Evolutionary conservation across 2,113 vertebrate genomes (phyloP), one percentile per base, ranked within the genome.

Genomic region (Ochotona princeps): DNA sequence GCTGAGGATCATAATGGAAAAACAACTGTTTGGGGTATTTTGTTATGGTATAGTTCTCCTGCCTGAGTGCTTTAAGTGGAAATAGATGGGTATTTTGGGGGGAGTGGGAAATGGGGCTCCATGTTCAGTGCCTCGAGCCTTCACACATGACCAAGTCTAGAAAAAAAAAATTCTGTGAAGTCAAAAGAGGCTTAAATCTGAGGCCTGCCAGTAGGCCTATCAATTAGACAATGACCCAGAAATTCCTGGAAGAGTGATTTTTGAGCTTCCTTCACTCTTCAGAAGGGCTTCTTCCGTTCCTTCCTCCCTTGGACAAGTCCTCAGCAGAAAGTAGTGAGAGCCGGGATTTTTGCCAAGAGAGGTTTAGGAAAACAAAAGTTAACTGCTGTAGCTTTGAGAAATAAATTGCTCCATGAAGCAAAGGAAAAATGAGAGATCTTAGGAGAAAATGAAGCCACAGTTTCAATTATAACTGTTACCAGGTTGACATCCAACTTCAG

Each of bases 181-280:
- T 8, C 97, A 97, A 97, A 98, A 98, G 97, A 98, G 96, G 96
- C 98, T 98, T 97, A 97, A 98, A 98, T 98, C 98, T 96, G 97
- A 98, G 98, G 97, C 98, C 97, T 97, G 98, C 98, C 99, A 98
- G 98, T 98, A 98, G 98, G 97, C 97, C 97, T 98, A 98, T 98
- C 98, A 99, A 99, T 99, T 99, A 99, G 98, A 98, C 98, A 98
- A 94, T 98, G 99, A 99, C 99, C 99, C 98, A 99, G 98, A 99
- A 99, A 99, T 98, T 97, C 98, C 97, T 98, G 98, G 98, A 98
- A 98, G 98, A 98, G 97, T 97, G 97, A 98, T 96, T 98, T 98
- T 97, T 97, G 95, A 98, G 96, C 96, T 97, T 32, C 85, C 91
- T 96, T 96, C 93, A 96, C n/a, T 96, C 95, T 97, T 97, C 97